These are phyloP conservation scores for Tethea ocularis DNA, from an alignment of 2,888 invertebrate genomes.

Conservation along the genomic window DNA sequence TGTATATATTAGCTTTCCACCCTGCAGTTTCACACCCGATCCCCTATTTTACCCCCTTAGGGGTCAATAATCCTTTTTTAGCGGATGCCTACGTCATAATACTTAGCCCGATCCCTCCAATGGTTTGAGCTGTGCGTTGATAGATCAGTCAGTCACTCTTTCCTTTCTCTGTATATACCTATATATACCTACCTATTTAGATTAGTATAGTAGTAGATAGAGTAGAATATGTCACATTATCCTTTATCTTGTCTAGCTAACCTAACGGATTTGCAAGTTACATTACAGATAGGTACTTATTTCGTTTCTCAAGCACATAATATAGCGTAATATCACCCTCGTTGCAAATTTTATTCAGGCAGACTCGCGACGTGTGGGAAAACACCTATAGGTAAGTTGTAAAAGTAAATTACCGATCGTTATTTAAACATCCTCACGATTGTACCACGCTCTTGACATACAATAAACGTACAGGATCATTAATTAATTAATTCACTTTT, in stretches of 20 bases:
- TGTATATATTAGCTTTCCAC: too few relatives aligned
- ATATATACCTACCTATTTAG: too few relatives aligned
- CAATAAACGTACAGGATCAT: conserved; percentile 19
- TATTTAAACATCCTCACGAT: conserved; percentile 40
- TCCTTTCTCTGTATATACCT: too few relatives aligned
- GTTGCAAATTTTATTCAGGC: not conserved
- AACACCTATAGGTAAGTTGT: conserved; percentile 7
- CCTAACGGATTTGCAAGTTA: not conserved
- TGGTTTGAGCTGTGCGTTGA: too few relatives aligned
- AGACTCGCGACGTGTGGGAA: not conserved
- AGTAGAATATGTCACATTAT: too few relatives aligned
- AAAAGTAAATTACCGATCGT: conserved; percentile 17
- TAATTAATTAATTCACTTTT: conserved; percentile 20
- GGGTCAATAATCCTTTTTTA: too few relatives aligned
- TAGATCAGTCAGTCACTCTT: too few relatives aligned
- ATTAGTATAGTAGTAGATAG: too few relatives aligned
- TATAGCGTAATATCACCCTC: not conserved
- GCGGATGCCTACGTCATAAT: too few relatives aligned
- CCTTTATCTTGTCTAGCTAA: not conserved
- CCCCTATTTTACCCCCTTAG: too few relatives aligned
- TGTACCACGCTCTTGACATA: conserved; percentile 23
- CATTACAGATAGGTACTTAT: not conserved
- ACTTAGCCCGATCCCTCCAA: too few relatives aligned
- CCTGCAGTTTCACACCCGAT: too few relatives aligned
- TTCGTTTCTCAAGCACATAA: not conserved